These are phyloP conservation scores for Hydrotaea diabolus DNA, from an alignment of 2,888 invertebrate species.

Conservation along the genomic window DNA sequence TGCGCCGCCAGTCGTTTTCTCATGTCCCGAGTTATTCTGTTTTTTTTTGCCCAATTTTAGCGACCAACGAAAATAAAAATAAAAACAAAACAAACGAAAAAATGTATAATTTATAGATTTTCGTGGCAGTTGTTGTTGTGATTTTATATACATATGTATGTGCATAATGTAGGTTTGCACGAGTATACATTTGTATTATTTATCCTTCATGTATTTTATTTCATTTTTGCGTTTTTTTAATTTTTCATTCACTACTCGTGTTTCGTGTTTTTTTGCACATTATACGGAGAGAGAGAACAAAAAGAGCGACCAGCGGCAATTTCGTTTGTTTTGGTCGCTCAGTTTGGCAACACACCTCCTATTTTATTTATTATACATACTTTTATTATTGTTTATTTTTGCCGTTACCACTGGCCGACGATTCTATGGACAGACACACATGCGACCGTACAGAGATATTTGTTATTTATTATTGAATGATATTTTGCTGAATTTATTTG, in stretches of 20 bases:
- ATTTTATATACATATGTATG: not conserved
- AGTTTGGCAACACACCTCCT: not conserved
- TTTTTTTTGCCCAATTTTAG: not conserved
- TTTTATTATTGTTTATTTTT: not conserved
- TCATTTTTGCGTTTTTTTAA: conserved; percentile 7
- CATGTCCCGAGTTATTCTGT: not conserved
- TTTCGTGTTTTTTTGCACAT: not conserved
- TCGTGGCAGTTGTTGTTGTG: not conserved
- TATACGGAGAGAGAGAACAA: not conserved
- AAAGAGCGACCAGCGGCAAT: not conserved
- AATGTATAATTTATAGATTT: not conserved
- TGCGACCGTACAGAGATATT: not conserved
- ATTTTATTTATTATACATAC: not conserved
- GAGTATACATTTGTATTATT: not conserved
- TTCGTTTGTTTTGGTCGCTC: not conserved
- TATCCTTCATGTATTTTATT: conserved; percentile 4
- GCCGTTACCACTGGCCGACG: not conserved
- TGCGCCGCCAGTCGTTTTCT: conserved; percentile 43
- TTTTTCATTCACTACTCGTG: not conserved
- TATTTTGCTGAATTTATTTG: conserved; percentile 10
- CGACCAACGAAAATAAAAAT: not conserved
- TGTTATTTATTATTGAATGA: not conserved
- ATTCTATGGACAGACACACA: not conserved
- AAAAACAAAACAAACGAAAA: conserved; percentile 10
- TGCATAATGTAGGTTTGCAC: not conserved